These are phyloP conservation scores for Oryzias celebensis DNA, from an alignment of 2,113 vertebrate species.

Conservation along the genomic window DNA sequence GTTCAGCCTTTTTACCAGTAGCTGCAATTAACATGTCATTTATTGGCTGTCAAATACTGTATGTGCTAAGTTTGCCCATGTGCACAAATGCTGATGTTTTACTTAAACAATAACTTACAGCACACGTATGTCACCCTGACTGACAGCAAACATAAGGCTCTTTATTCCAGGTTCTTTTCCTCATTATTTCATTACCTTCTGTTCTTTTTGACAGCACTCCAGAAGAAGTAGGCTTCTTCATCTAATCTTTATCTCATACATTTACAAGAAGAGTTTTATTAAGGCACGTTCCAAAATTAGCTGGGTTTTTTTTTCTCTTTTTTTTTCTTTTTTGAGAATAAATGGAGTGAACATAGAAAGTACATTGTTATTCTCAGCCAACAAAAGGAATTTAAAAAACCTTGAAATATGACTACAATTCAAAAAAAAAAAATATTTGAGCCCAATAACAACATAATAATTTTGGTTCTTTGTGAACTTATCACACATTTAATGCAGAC, in stretches of 20 bases:
- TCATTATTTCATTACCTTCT: slow-evolving; percentile 38
- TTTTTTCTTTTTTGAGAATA: not conserved
- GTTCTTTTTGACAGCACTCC: slow-evolving; percentile 41
- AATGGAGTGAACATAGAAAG: too few relatives aligned
- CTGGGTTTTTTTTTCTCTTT: not conserved
- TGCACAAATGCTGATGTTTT: slow-evolving; percentile 20
- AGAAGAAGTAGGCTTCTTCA: slow-evolving; percentile 27
- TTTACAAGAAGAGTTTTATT: not conserved
- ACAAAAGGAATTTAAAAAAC: too few relatives aligned
- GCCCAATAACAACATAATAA: too few relatives aligned
- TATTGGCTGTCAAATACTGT: slow-evolving; percentile 54
- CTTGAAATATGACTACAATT: too few relatives aligned
- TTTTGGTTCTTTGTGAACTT: too few relatives aligned
- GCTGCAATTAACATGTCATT: slow-evolving; percentile 64
- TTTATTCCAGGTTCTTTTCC: slow-evolving; percentile 20
- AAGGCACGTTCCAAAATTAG: not conserved
- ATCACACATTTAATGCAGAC: too few relatives aligned
- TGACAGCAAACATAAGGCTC: slow-evolving; percentile 27
- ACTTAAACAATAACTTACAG: slow-evolving; percentile 41
- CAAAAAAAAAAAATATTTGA: too few relatives aligned
- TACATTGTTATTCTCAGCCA: too few relatives aligned
- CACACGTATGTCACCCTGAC: slow-evolving; percentile 27
- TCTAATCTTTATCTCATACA: slow-evolving; percentile 12
- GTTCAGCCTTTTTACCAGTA: slow-evolving; percentile 51
- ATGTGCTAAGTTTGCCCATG: slow-evolving; percentile 19